phyloP scores from a whole-genome alignment of 1,140 invertebrate species.

The Hermetia illucens region DNA sequence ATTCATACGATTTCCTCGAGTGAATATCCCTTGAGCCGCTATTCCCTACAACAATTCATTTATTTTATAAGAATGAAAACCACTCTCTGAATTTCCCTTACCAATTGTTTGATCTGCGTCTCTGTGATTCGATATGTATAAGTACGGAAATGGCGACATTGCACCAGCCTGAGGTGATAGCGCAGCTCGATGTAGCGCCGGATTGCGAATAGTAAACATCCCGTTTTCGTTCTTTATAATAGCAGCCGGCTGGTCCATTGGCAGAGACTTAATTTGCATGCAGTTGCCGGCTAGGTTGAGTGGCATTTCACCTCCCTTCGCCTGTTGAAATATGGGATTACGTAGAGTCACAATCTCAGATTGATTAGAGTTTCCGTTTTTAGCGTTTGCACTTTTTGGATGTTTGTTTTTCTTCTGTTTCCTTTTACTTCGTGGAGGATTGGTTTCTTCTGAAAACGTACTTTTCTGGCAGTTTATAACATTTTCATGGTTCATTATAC shows the following conservation, averaged over 20 bases:
- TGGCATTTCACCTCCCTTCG: too few species aligned
- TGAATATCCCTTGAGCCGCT: background rate
- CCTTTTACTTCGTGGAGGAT: slow-evolving; percentile 38
- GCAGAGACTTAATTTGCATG: slow-evolving; percentile 14
- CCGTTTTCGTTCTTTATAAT: slow-evolving; percentile 57
- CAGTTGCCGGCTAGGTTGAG: slow-evolving; percentile 17
- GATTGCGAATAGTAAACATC: slow-evolving; percentile 70
- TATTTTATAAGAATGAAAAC: slow-evolving; percentile 27
- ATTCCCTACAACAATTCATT: slow-evolving; percentile 7
- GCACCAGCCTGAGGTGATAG: slow-evolving; percentile 20
- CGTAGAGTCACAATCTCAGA: slow-evolving; percentile 58
- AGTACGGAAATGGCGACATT: slow-evolving; percentile 23
- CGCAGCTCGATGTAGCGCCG: slow-evolving; percentile 31
- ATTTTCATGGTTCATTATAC: slow-evolving; percentile 8
- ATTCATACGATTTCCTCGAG: slow-evolving; percentile 3
- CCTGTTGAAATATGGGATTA: slow-evolving; percentile 58
- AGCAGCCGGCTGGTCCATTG: slow-evolving; percentile 35
- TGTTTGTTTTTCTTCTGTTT: slow-evolving; percentile 48
- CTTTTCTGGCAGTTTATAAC: slow-evolving; percentile 7
- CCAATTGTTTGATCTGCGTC: slow-evolving; percentile 20
- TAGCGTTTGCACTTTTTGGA: too few species aligned
- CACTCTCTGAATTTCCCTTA: slow-evolving; percentile 5
- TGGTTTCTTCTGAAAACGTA: too few species aligned
- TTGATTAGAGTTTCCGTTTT: slow-evolving; percentile 20
- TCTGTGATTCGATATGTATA: slow-evolving; percentile 21